A percentile compares a stretch with the other conserved stretches of the same genome.
Evolutionary conservation across 2,113 vertebrate genomes (phyloP).

Genomic region (Dasyornis broadbenti): DNA sequence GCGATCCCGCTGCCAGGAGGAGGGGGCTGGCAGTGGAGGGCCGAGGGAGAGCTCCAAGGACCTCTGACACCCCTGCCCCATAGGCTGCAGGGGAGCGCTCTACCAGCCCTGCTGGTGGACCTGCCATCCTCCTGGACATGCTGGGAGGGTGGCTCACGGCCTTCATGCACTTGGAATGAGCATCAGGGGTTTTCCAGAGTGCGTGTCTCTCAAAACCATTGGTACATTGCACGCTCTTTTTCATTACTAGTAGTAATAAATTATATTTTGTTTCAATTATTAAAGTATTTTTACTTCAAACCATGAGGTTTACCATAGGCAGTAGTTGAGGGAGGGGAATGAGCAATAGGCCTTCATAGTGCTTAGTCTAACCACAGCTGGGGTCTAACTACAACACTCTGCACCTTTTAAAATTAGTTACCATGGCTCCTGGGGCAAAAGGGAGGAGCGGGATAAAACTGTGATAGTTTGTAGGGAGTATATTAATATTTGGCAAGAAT

Average conservation of each 20-base stretch:
- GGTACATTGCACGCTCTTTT: too few relatives aligned
- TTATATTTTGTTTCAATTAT: not conserved
- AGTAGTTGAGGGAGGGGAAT: not conserved
- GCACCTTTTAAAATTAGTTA: not conserved
- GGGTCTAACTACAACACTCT: not conserved
- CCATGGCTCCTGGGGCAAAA: not conserved
- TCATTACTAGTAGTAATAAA: not conserved
- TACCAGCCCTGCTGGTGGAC: fast-evolving
- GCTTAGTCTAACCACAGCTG: not conserved
- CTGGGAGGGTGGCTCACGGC: not conserved
- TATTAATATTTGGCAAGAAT: not conserved
- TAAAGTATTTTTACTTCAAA: not conserved
- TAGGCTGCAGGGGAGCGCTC: fast-evolving
- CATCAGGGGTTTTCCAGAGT: too few relatives aligned
- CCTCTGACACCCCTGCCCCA: fast-evolving
- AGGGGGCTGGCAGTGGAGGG: fast-evolving
- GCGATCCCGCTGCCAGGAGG: fast-evolving
- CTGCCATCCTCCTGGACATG: not conserved
- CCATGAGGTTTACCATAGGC: not conserved
- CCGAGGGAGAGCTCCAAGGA: fast-evolving
- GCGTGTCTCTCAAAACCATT: too few relatives aligned
- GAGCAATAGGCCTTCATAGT: not conserved
- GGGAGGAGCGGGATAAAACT: not conserved
- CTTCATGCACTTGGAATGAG: not conserved
- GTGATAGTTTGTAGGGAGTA: not conserved